Evolutionary conservation across 2,888 invertebrate species (phyloP).

Genomic region (Tetragnatha montana): DNA sequence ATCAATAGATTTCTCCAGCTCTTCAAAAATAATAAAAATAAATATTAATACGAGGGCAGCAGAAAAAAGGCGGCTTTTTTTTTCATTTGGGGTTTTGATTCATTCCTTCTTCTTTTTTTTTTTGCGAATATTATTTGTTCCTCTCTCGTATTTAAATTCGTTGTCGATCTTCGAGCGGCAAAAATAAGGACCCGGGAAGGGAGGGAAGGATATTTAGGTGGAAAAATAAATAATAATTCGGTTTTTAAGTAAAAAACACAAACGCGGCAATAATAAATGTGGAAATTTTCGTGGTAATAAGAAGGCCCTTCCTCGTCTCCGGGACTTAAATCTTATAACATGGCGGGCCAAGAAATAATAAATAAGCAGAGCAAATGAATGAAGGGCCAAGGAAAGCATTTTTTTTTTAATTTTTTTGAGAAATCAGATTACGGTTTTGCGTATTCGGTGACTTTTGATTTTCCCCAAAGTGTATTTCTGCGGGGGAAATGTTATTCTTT

Average conservation of each 20-base stretch:
- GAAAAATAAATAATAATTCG: slow-evolving; percentile 69
- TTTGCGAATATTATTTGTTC: slow-evolving; percentile 63
- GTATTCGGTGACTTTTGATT: slow-evolving; percentile 24
- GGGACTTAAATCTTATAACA: slow-evolving; percentile 69
- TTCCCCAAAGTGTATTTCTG: slow-evolving; percentile 24
- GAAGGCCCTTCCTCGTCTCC: slow-evolving; percentile 35
- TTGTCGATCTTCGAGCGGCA: slow-evolving; percentile 16
- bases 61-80: slow-evolving; percentile 27
- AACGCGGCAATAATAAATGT: slow-evolving; percentile 48
- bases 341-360: slow-evolving; percentile 48
- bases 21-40: slow-evolving; percentile 63
- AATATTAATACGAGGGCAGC: slow-evolving; percentile 7
- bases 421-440: slow-evolving; percentile 69
- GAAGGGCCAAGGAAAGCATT: slow-evolving; percentile 17
- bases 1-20: slow-evolving; percentile 66
- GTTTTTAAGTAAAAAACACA: slow-evolving; percentile 19
- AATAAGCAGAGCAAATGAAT: slow-evolving; percentile 28
- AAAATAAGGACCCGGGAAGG: not conserved
- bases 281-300: slow-evolving; percentile 62
- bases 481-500: slow-evolving; percentile 10
- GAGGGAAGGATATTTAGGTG: slow-evolving; percentile 20
- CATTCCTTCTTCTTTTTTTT: not conserved
- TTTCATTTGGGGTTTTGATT: not conserved
- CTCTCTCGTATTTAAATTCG: slow-evolving; percentile 68
- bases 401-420: slow-evolving; percentile 26